These are phyloP conservation scores for Psammodynastes pulverulentus DNA, from an alignment of 2,113 vertebrate genomes.

Conservation along the genomic window DNA sequence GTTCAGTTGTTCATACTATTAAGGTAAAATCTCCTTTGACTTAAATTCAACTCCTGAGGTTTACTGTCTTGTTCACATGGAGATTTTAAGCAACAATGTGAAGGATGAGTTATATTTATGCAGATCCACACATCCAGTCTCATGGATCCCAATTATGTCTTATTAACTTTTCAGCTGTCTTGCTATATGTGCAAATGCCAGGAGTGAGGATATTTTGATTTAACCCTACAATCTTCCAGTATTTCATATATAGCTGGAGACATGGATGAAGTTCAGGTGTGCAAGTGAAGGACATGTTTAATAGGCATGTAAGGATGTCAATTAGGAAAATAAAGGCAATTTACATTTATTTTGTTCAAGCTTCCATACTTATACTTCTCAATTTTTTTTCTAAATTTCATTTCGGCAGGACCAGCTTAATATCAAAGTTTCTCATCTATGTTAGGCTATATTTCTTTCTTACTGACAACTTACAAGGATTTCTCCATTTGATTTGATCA, in stretches of 20 bases:
- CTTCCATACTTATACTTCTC: neutral
- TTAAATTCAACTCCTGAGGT: neutral
- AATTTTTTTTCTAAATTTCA: neutral
- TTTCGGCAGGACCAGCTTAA: neutral
- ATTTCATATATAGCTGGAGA: neutral
- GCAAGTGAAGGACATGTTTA: neutral
- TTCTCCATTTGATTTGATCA: neutral
- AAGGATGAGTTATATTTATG: neutral
- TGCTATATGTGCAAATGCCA: neutral
- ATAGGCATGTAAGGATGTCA: neutral
- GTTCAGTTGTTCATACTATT: neutral
- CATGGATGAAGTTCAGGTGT: neutral
- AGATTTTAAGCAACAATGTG: neutral
- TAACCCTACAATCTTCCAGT: neutral
- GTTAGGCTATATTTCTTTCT: neutral
- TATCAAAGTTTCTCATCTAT: neutral
- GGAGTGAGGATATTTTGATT: neutral
- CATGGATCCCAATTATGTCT: neutral
- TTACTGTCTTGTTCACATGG: neutral
- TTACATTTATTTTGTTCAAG: neutral
- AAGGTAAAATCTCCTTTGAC: neutral
- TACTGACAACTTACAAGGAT: neutral
- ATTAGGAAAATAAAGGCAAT: neutral
- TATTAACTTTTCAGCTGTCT: neutral
- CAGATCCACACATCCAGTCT: neutral